phyloP scores from a whole-genome alignment of 2,888 invertebrate genomes.

The Hypomecis atomaria region DNA sequence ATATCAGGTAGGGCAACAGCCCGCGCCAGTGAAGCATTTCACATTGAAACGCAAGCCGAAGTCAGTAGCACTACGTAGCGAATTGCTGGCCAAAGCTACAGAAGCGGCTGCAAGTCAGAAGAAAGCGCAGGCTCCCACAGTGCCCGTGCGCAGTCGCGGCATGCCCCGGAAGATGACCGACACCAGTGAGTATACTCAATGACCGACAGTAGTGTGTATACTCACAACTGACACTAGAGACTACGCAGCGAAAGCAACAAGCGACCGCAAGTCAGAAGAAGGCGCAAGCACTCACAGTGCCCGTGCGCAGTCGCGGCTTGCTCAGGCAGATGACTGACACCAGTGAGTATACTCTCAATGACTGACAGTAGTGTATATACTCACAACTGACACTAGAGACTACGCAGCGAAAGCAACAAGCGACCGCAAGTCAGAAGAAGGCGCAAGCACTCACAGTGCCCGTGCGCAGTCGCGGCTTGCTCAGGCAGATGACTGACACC shows the following conservation, averaged over 20 bases:
- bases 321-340: no score
- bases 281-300: no score
- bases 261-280: no score
- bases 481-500: conserved; percentile 98
- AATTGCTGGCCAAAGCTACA: conserved; percentile 95
- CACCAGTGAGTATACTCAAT: conserved; percentile 93
- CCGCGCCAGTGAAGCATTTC: conserved; percentile 95
- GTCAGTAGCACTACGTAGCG: conserved; percentile 94
- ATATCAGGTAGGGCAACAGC: conserved; percentile 89
- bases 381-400: no score
- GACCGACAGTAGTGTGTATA: no score
- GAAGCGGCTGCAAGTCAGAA: conserved; percentile 96
- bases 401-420: conserved; percentile 94
- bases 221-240: no score
- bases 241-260: no score
- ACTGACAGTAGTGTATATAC: no score
- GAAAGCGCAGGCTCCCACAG: conserved; percentile 94
- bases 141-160: conserved; percentile 91
- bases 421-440: conserved; percentile 94
- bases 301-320: no score
- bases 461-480: conserved; percentile 91
- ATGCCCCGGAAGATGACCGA: conserved; percentile 99
- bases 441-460: conserved; percentile 95
- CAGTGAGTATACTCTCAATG: no score
- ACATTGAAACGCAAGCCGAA: conserved; percentile 97